Conservation (phyloP, 1,140 invertebrate genomes). For the Chymomyza costata region DNA sequence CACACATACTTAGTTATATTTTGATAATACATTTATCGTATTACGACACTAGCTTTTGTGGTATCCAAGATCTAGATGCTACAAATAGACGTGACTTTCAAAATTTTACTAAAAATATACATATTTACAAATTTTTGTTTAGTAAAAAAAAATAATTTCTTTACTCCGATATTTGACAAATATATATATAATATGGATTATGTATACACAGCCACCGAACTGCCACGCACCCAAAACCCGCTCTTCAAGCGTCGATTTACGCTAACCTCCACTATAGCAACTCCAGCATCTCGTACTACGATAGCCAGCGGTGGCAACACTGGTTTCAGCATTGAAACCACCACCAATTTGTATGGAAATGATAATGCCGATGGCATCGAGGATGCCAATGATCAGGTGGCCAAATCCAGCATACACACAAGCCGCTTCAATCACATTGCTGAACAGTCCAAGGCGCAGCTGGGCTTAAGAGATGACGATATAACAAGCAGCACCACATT, state of each 20-base stretch:
- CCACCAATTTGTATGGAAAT: slow-evolving; percentile 26
- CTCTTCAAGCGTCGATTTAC: slow-evolving; percentile 63
- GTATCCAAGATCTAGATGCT: no score
- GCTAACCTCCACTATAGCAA: slow-evolving; percentile 29
- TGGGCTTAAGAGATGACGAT: slow-evolving; percentile 4
- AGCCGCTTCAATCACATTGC: slow-evolving; percentile 65
- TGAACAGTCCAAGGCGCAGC: no score
- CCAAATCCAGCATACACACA: slow-evolving; percentile 67
- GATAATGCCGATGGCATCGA: slow-evolving; percentile 20
- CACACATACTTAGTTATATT: no score
- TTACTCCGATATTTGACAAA: no score
- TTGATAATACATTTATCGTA: no score
- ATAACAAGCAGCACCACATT: slow-evolving; percentile 4
- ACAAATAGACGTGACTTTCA: no score
- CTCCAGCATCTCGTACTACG: slow-evolving; percentile 26
- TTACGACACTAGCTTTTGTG: no score
- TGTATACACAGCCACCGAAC: slow-evolving; percentile 48
- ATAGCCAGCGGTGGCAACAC: neutral
- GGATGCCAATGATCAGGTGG: slow-evolving; percentile 61
- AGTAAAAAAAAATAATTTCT: no score
- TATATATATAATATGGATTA: no score
- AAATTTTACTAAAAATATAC: no score
- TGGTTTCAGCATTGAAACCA: slow-evolving; percentile 26
- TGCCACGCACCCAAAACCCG: slow-evolving; percentile 62
- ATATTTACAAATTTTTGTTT: no score